phyloP scores from a whole-genome alignment of 2,113 vertebrate genomes.

The Carollia perspicillata region DNA sequence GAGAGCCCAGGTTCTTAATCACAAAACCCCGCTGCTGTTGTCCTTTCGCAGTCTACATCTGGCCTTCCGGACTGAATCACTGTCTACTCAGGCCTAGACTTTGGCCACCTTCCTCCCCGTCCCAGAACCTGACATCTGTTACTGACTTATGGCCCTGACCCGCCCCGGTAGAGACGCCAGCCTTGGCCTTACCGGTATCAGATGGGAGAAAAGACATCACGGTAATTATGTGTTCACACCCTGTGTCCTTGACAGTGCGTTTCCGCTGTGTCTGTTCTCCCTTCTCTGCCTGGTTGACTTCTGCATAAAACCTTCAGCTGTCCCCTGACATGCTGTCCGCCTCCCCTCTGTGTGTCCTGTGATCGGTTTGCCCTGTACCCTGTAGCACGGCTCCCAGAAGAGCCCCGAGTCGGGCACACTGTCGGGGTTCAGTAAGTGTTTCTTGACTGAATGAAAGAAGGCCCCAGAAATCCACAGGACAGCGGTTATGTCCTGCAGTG shows the following conservation, averaged over 20 bases:
- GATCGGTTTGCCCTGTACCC: background rate
- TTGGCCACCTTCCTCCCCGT: background rate
- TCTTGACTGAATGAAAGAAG: background rate
- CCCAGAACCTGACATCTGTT: background rate
- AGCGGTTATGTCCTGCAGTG: background rate
- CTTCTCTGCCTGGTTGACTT: background rate
- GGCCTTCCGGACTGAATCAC: background rate
- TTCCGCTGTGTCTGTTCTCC: background rate
- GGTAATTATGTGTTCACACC: background rate
- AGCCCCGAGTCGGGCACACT: background rate
- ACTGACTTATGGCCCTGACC: background rate
- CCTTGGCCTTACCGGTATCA: background rate
- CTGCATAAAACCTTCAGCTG: background rate
- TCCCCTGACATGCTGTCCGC: background rate
- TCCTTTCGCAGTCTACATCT: background rate
- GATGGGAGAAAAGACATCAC: background rate
- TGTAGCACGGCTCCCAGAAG: background rate
- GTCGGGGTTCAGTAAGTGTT: background rate
- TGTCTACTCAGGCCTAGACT: background rate
- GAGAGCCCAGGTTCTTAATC: background rate
- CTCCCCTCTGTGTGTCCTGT: background rate
- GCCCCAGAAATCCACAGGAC: background rate
- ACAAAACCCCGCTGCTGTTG: background rate
- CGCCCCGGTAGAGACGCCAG: background rate
- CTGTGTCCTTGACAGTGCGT: background rate